Evolutionary conservation across 2,113 vertebrate species (phyloP).

Genomic region (Chaenocephalus aceratus): DNA sequence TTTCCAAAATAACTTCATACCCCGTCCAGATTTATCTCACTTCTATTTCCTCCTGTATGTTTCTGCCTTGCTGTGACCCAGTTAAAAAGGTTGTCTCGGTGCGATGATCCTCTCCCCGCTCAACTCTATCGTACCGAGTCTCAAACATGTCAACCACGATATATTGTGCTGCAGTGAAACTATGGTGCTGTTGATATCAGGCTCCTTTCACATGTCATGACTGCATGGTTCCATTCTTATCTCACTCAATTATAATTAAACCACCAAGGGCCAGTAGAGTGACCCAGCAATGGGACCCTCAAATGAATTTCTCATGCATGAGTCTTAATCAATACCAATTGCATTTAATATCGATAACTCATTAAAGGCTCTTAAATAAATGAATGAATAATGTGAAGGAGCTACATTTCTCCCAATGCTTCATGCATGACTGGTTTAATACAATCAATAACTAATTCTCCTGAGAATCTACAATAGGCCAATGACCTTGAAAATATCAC

Average conservation of each 20-base stretch:
- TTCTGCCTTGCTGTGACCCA: slow-evolving; percentile 40
- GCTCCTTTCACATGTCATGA: slow-evolving; percentile 22
- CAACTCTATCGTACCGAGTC: slow-evolving; percentile 24
- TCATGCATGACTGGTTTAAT: slow-evolving; percentile 59
- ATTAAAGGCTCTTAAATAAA: slow-evolving; percentile 46
- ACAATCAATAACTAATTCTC: slow-evolving; percentile 56
- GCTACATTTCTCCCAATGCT: slow-evolving; percentile 42
- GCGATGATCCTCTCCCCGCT: slow-evolving; percentile 36
- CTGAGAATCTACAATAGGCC: slow-evolving; percentile 22
- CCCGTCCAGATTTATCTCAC: slow-evolving; percentile 51
- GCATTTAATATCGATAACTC: slow-evolving; percentile 54
- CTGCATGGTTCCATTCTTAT: slow-evolving; percentile 20
- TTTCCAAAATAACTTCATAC: slow-evolving; percentile 45
- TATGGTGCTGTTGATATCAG: slow-evolving; percentile 7
- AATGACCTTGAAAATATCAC: slow-evolving; percentile 39
- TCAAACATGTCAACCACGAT: slow-evolving; percentile 23
- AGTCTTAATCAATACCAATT: slow-evolving; percentile 49
- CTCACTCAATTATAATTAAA: slow-evolving; percentile 17
- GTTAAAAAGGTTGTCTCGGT: slow-evolving; percentile 46
- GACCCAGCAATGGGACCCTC: slow-evolving; percentile 6
- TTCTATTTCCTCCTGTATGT: slow-evolving; percentile 34
- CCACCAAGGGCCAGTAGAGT: neutral
- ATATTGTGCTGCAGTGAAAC: slow-evolving; percentile 2
- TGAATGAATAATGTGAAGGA: slow-evolving; percentile 53
- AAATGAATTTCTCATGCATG: slow-evolving; percentile 48